These are phyloP conservation scores for Drosophila bocqueti DNA, from an alignment of 1,140 invertebrate species.

Conservation along the genomic window DNA sequence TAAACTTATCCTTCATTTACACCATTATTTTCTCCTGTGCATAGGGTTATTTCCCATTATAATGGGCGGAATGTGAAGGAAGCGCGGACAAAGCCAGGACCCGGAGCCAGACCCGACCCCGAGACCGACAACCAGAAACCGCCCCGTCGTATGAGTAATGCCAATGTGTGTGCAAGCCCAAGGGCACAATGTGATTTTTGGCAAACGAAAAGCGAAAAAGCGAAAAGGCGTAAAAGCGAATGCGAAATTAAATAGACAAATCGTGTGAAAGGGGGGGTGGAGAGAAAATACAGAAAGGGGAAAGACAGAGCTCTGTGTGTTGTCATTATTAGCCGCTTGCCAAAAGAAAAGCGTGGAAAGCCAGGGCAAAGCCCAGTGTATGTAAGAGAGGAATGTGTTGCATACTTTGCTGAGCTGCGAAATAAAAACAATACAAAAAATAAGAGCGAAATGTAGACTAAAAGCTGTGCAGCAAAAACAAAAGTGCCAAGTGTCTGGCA, in stretches of 20 bases:
- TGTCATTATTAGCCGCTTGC: constrained; percentile 49
- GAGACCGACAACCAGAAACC: constrained; percentile 11
- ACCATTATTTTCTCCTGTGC: not conserved
- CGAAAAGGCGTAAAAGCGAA: constrained; percentile 65
- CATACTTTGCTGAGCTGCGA: constrained; percentile 61
- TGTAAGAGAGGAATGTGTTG: constrained; percentile 65
- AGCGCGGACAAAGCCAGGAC: not conserved
- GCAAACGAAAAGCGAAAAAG: constrained; percentile 57
- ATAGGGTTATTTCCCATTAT: constrained; percentile 16
- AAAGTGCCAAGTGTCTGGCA: constrained; percentile 40
- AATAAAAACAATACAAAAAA: constrained; percentile 27
- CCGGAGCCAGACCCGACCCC: not conserved
- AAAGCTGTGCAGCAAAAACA: constrained; percentile 30
- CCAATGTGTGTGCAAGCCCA: constrained; percentile 38
- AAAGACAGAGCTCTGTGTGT: not conserved
- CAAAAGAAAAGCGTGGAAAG: constrained; percentile 12
- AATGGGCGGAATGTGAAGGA: constrained; percentile 12
- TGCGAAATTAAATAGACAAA: constrained; percentile 66
- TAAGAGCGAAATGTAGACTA: constrained; percentile 10
- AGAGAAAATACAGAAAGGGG: not conserved
- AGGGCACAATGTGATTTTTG: constrained; percentile 61
- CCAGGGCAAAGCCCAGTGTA: constrained; percentile 14
- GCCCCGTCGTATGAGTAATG: constrained; percentile 64
- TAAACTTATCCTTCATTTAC: not conserved
- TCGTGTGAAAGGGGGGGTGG: not conserved